A percentile compares a stretch with the other conserved stretches of the same genome.
Conservation (phyloP, 1,140 invertebrate genomes). For the Panonychus citri region DNA sequence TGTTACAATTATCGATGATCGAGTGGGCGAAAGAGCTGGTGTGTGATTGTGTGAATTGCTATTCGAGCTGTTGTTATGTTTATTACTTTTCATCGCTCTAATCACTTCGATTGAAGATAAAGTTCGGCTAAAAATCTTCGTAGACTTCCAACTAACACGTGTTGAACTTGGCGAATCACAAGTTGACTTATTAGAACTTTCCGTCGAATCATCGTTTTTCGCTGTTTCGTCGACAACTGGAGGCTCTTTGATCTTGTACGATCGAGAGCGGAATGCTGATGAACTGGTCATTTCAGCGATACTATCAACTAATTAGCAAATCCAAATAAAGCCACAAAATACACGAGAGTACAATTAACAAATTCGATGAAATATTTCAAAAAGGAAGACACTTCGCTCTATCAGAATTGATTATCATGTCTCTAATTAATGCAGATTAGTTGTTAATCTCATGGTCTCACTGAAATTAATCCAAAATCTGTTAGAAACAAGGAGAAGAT, state of each 20-base stretch:
- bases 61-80: not conserved
- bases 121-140: not conserved
- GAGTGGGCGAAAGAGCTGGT: not conserved
- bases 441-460: too few species aligned
- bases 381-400: too few species aligned
- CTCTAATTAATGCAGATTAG: too few species aligned
- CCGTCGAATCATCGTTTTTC: not conserved
- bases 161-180: not conserved
- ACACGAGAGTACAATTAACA: too few species aligned
- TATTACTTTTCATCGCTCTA: constrained; percentile 1
- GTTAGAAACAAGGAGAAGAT: too few species aligned
- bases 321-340: too few species aligned
- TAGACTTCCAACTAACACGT: not conserved
- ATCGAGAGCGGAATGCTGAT: too few species aligned
- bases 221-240: not conserved
- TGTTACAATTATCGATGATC: not conserved
- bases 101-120: not conserved
- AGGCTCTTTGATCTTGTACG: not conserved
- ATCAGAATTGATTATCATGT: too few species aligned
- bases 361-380: too few species aligned
- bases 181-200: not conserved
- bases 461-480: too few species aligned
- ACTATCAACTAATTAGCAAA: too few species aligned
- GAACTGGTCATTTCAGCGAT: too few species aligned
- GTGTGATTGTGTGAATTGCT: not conserved